These are phyloP conservation scores for Atractosteus spatula DNA, from an alignment of 2,113 vertebrate species.

Conservation along the genomic window DNA sequence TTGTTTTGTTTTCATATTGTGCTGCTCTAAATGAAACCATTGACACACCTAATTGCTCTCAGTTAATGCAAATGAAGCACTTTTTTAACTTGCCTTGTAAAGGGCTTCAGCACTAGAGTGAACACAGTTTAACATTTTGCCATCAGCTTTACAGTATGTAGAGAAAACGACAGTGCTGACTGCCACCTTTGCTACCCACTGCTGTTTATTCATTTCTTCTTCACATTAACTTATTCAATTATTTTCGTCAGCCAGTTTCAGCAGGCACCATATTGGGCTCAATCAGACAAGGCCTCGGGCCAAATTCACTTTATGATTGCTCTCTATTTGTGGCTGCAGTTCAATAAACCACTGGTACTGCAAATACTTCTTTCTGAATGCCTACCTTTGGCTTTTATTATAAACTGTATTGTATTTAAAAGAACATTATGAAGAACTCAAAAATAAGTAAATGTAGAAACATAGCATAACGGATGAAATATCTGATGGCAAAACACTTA, in stretches of 20 bases:
- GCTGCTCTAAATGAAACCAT: background rate
- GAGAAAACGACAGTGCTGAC: background rate
- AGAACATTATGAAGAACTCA: background rate
- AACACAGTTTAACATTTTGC: background rate
- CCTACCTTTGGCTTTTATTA: background rate
- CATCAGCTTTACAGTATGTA: background rate
- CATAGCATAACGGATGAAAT: background rate
- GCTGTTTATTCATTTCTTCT: too few relatives aligned
- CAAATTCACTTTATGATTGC: background rate
- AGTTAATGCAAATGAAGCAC: background rate
- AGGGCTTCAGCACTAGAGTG: background rate
- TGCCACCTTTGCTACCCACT: background rate
- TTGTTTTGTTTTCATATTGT: background rate
- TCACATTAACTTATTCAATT: background rate
- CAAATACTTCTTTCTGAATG: background rate
- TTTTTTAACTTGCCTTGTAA: background rate
- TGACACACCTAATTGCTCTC: background rate
- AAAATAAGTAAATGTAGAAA: too few relatives aligned
- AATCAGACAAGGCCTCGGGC: background rate
- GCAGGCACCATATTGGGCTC: background rate
- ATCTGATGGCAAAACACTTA: background rate
- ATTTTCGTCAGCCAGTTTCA: background rate
- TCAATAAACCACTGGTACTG: background rate
- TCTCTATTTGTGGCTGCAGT: background rate
- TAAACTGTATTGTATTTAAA: background rate